Conservation (phyloP, 2,797 vertebrate species). For the Eurystomus glaucurus region DNA sequence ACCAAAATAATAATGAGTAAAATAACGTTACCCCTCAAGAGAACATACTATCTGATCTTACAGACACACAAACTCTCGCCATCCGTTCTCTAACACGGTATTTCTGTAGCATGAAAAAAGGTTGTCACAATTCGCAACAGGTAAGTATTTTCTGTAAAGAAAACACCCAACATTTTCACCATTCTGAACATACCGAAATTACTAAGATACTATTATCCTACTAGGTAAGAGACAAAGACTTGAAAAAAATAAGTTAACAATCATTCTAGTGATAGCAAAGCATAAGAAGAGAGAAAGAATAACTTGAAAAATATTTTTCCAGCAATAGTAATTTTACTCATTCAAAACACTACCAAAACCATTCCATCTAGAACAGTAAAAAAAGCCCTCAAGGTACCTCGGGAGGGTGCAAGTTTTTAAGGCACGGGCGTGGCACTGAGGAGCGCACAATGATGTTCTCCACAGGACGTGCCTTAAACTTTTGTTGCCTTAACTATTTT, state of each 20-base stretch:
- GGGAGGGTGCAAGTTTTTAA: not conserved
- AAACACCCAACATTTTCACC: not conserved
- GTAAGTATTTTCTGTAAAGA: not conserved
- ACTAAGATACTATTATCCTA: not conserved
- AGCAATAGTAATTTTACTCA: not conserved
- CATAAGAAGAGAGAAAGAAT: not conserved
- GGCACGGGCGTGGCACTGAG: fast-evolving
- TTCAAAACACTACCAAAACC: not conserved
- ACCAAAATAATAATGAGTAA: not conserved
- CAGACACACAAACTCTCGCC: not conserved
- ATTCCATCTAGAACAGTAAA: not conserved
- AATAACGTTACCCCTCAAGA: not conserved
- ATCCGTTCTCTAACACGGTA: not conserved
- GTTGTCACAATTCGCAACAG: not conserved
- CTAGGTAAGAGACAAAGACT: not conserved
- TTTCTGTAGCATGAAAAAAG: not conserved
- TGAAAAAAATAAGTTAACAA: not conserved
- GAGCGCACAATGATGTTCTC: not conserved
- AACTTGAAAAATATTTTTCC: not conserved
- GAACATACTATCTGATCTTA: not conserved
- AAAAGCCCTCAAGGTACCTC: not conserved
- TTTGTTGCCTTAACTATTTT: not conserved
- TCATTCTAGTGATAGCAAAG: not conserved
- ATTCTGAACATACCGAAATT: not conserved
- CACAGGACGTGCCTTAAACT: not conserved